phyloP scores from a whole-genome alignment of 2,888 invertebrate genomes.

The Erebia epiphron region DNA sequence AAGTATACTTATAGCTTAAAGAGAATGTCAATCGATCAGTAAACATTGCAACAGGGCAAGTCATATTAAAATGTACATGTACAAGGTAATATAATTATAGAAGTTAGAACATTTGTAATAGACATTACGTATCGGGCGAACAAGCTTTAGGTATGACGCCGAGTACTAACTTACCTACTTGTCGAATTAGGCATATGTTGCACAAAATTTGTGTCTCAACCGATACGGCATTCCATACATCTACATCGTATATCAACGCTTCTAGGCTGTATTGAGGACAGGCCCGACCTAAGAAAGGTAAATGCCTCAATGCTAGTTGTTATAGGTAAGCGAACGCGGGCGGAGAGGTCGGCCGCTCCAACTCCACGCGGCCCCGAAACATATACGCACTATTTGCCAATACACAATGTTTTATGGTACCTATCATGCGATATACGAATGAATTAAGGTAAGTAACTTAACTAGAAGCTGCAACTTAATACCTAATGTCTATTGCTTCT shows the following conservation, averaged over 20 bases:
- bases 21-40: conserved; percentile 25
- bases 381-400: conserved; percentile 75
- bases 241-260: conserved; percentile 68
- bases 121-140: conserved; percentile 48
- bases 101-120: conserved; percentile 29
- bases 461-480: conserved; percentile 1
- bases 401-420: conserved; percentile 34
- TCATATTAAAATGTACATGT: conserved; percentile 21
- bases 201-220: conserved; percentile 73
- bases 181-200: conserved; percentile 62
- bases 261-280: conserved; percentile 77
- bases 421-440: conserved; percentile 1
- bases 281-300: conserved; percentile 79
- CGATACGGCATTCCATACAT: conserved; percentile 68
- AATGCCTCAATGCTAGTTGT: conserved; percentile 75
- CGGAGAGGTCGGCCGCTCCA: conserved; percentile 76
- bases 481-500: not conserved
- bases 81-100: conserved; percentile 32
- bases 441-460: not conserved
- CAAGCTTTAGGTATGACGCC: conserved; percentile 50
- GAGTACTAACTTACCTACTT: conserved; percentile 38
- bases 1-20: conserved; percentile 9
- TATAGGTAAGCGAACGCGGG: conserved; percentile 55
- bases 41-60: conserved; percentile 15
- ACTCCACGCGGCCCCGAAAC: conserved; percentile 69